These are phyloP conservation scores for Trichopoda pennipes DNA, from an alignment of 2,888 invertebrate species.

Conservation along the genomic window DNA sequence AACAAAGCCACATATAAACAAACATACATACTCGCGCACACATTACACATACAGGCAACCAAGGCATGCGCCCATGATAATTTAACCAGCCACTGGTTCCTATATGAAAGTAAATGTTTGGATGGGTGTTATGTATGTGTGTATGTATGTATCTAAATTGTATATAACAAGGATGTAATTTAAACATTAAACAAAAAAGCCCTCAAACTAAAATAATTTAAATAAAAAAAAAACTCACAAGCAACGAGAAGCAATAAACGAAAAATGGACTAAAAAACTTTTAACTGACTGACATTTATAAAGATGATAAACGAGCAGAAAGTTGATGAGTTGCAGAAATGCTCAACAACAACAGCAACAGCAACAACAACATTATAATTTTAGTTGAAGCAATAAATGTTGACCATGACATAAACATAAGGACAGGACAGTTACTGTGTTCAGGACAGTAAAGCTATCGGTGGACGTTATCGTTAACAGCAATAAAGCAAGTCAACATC, in stretches of 20 bases:
- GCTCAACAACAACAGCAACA: constrained; percentile 48
- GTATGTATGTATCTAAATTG: neutral
- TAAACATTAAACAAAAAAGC: constrained; percentile 51
- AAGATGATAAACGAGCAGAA: constrained; percentile 44
- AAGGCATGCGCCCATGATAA: too few species aligned
- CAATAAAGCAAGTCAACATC: constrained; percentile 25
- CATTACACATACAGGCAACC: too few species aligned
- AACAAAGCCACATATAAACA: neutral
- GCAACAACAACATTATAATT: constrained; percentile 46
- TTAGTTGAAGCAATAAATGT: constrained; percentile 43
- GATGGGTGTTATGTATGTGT: too few species aligned
- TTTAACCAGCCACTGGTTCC: too few species aligned
- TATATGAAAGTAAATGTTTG: too few species aligned
- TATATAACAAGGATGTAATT: constrained; percentile 57
- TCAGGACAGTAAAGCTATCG: neutral
- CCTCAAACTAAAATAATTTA: constrained; percentile 62
- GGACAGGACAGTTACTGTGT: neutral
- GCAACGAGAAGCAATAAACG: constrained; percentile 1
- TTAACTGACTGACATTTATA: constrained; percentile 56
- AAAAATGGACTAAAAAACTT: constrained; percentile 9
- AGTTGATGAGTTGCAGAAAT: constrained; percentile 54
- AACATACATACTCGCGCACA: neutral
- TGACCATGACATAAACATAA: constrained; percentile 52
- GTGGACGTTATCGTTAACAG: constrained; percentile 7
- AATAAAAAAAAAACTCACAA: constrained; percentile 52